A percentile compares a stretch with the other conserved stretches of the same genome.
These are phyloP conservation scores for Bombycilla garrulus DNA, from an alignment of 2,113 vertebrate genomes.

Conservation along the genomic window DNA sequence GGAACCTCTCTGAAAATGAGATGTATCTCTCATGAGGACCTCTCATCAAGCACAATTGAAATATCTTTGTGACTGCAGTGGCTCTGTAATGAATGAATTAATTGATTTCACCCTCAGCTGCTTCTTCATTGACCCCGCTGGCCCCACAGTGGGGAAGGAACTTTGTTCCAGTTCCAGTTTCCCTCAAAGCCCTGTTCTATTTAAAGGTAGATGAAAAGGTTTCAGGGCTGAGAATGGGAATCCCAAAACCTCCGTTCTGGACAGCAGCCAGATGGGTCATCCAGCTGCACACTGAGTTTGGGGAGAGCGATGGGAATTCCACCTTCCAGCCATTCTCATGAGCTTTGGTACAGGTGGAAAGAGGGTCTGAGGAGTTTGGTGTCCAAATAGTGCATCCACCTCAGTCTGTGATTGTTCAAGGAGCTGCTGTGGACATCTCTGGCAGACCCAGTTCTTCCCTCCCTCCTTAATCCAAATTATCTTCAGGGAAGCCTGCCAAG, in stretches of 20 bases:
- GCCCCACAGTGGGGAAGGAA: conserved; percentile 22
- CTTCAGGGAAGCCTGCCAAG: neutral
- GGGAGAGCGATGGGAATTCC: neutral
- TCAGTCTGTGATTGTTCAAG: neutral
- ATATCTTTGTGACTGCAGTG: conserved; percentile 29
- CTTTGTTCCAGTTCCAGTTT: conserved; percentile 54
- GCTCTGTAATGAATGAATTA: conserved; percentile 58
- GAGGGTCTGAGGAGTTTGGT: neutral
- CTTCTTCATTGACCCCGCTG: neutral
- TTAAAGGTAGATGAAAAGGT: neutral
- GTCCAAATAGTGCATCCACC: neutral
- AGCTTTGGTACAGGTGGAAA: neutral
- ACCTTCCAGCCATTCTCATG: neutral
- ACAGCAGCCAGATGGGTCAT: neutral
- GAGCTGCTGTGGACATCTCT: neutral
- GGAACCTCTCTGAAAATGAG: conserved; percentile 45
- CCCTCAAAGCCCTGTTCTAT: conserved; percentile 10
- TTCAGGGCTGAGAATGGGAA: neutral
- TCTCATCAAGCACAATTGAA: conserved; percentile 46
- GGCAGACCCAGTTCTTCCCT: neutral
- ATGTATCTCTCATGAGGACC: conserved; percentile 43
- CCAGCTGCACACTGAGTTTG: neutral
- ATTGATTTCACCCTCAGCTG: conserved; percentile 65
- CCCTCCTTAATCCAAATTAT: neutral
- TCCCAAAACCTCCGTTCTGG: neutral